These are phyloP conservation scores for Enteromius treurensis DNA, from an alignment of 2,797 vertebrate species.

Conservation along the genomic window DNA sequence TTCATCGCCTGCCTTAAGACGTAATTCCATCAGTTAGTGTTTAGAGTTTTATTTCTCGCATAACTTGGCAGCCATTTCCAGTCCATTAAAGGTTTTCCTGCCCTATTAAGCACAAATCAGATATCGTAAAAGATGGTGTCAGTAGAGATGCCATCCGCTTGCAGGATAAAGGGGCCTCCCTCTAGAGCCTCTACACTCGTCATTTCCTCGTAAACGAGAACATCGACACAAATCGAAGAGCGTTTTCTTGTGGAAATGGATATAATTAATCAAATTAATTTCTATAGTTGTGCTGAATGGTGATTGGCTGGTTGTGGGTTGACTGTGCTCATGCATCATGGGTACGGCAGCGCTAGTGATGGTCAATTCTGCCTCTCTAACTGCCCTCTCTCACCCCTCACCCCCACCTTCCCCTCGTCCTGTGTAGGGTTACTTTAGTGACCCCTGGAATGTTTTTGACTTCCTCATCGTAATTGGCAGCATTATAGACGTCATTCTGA, in stretches of 20 bases:
- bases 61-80: slow-evolving; percentile 48
- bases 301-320: slow-evolving; percentile 32
- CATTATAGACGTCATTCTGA: slow-evolving; percentile 99
- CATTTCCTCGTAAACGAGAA: neutral
- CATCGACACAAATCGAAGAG: slow-evolving; percentile 13
- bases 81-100: slow-evolving; percentile 41
- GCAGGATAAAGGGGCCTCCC: neutral
- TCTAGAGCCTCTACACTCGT: neutral
- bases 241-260: slow-evolving; percentile 2
- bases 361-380: slow-evolving; percentile 71
- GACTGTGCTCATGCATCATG: slow-evolving; percentile 35
- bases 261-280: neutral
- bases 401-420: slow-evolving; percentile 82
- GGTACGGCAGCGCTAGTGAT: slow-evolving; percentile 38
- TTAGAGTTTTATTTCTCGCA: slow-evolving; percentile 39
- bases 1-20: slow-evolving; percentile 14
- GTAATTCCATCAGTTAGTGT: slow-evolving; percentile 40
- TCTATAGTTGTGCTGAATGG: slow-evolving; percentile 21
- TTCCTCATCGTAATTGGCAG: slow-evolving; percentile 99
- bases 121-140: slow-evolving; percentile 31
- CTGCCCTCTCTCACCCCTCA: slow-evolving; percentile 80
- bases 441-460: slow-evolving; percentile 99
- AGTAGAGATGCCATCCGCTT: slow-evolving; percentile 19
- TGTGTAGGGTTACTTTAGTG: slow-evolving; percentile 99
- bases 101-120: slow-evolving; percentile 41